Evolutionary conservation across 2,113 vertebrate species (phyloP).

Genomic region (Parus major): DNA sequence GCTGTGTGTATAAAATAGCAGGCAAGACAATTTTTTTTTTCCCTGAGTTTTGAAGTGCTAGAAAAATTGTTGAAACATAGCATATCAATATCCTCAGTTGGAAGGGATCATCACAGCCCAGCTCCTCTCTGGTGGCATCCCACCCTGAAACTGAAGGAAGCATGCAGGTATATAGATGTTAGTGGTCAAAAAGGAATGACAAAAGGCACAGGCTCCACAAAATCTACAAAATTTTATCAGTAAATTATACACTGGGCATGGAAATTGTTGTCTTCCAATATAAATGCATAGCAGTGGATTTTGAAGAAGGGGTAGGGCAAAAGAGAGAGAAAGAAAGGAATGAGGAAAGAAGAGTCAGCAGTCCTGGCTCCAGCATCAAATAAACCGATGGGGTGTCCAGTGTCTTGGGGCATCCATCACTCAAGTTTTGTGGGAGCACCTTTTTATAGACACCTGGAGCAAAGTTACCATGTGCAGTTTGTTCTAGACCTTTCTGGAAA

Average conservation of each 20-base stretch:
- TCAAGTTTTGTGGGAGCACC: background rate
- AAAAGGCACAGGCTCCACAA: background rate
- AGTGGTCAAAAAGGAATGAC: background rate
- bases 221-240: background rate
- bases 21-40: background rate
- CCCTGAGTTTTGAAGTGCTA: background rate
- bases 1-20: background rate
- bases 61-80: background rate
- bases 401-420: background rate
- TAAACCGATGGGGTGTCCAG: background rate
- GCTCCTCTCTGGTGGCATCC: accelerated
- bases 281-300: background rate
- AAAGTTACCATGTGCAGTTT: background rate
- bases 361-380: background rate
- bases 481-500: background rate
- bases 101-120: background rate
- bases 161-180: background rate
- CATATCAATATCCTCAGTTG: background rate
- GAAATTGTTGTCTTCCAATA: background rate
- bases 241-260: background rate
- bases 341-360: background rate
- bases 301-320: background rate
- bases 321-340: background rate
- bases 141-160: background rate
- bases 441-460: background rate